These are phyloP conservation scores for Meteorus colon DNA, from an alignment of 2,888 invertebrate genomes.

Conservation along the genomic window DNA sequence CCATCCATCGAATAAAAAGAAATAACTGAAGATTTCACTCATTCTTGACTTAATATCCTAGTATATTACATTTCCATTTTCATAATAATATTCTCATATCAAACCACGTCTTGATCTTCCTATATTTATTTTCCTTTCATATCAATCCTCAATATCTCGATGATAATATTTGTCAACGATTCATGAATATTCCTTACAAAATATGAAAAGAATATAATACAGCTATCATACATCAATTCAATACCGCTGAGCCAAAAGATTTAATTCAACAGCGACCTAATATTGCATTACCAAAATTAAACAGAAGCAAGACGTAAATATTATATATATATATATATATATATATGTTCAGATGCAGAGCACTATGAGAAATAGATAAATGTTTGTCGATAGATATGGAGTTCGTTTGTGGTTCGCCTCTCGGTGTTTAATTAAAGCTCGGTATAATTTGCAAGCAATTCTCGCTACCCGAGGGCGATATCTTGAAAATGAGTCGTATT, in stretches of 20 bases:
- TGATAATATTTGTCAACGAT: neutral
- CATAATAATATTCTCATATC: slow-evolving; percentile 29
- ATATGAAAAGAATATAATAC: neutral
- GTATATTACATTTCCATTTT: slow-evolving; percentile 25
- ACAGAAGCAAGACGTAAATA: neutral
- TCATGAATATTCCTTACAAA: neutral
- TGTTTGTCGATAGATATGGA: neutral
- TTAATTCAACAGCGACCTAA: neutral
- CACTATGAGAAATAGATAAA: slow-evolving; percentile 11
- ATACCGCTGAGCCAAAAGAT: neutral
- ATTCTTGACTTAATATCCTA: slow-evolving; percentile 23
- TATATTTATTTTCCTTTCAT: neutral
- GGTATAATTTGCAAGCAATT: slow-evolving; percentile 66
- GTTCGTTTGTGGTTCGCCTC: slow-evolving; percentile 11
- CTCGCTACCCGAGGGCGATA: slow-evolving; percentile 54
- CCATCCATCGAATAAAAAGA: no score
- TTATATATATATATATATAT: neutral
- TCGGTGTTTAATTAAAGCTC: slow-evolving; percentile 68
- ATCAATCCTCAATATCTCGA: neutral
- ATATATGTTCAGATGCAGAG: neutral
- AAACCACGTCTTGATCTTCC: neutral
- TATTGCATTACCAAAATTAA: neutral
- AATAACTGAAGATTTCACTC: slow-evolving; percentile 12
- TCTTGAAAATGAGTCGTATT: slow-evolving; percentile 66
- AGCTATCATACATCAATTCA: neutral